Conservation (phyloP, 2,888 invertebrate species). For the Strigamia maritima region DNA sequence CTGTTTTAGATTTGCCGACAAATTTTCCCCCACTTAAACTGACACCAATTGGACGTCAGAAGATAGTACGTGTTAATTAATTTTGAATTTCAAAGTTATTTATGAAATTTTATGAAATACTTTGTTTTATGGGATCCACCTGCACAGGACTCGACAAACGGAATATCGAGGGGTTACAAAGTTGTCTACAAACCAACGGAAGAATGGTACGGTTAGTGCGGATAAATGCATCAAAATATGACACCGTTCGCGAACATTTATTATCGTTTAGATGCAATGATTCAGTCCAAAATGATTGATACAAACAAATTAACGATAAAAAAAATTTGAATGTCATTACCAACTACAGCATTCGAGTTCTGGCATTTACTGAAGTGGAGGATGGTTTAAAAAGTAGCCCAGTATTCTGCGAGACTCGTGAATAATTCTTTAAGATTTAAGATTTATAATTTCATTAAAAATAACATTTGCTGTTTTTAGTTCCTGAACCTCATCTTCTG, state of each 20-base stretch:
- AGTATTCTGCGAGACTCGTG: background rate
- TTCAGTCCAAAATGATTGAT: background rate
- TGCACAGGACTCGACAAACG: background rate
- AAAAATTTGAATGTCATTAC: background rate
- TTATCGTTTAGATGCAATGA: background rate
- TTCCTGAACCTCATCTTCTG: background rate
- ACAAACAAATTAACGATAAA: background rate
- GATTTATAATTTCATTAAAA: constrained; percentile 30
- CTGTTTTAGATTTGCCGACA: too few species aligned
- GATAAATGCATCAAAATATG: too few species aligned
- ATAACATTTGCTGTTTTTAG: too few species aligned
- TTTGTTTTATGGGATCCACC: background rate
- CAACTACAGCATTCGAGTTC: background rate
- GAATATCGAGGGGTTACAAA: background rate
- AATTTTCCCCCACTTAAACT: too few species aligned
- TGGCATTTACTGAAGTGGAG: background rate
- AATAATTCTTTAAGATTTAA: background rate
- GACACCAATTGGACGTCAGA: too few species aligned
- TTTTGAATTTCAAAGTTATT: background rate
- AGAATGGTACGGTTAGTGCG: background rate
- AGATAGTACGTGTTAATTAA: background rate
- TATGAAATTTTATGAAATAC: background rate
- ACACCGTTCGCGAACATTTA: background rate
- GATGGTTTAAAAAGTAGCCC: background rate
- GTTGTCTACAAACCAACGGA: background rate